Conservation (phyloP, 1,140 invertebrate species). For the Saxidomus purpurata region DNA sequence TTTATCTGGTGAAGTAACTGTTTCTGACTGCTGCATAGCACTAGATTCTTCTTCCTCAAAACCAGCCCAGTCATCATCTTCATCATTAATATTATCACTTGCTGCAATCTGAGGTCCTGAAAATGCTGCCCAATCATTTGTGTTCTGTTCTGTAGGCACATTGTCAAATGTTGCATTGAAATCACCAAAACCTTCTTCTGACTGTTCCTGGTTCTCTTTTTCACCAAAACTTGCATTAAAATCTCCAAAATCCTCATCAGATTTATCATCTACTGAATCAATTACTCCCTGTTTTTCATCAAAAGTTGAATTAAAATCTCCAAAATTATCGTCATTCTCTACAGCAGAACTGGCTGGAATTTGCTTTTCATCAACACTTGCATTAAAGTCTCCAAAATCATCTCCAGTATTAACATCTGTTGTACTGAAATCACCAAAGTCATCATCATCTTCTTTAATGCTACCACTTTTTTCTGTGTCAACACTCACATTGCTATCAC, state of each 20-base stretch:
- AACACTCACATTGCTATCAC: not conserved
- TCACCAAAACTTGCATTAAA: conserved; percentile 24
- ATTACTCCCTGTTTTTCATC: not conserved
- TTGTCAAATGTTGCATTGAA: conserved; percentile 49
- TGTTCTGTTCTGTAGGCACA: conserved; percentile 20
- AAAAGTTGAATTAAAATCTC: conserved; percentile 31
- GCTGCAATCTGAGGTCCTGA: conserved; percentile 35
- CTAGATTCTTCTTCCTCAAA: conserved; percentile 51
- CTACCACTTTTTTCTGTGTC: conserved; percentile 29
- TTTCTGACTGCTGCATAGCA: not conserved
- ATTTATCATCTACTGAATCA: not conserved
- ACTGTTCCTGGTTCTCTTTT: not conserved
- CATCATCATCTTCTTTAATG: conserved; percentile 53
- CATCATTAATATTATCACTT: conserved; percentile 21
- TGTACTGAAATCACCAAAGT: conserved; percentile 68
- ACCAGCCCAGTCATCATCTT: conserved; percentile 65
- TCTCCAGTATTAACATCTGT: not conserved
- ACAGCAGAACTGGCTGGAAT: not conserved
- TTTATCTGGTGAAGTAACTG: not conserved
- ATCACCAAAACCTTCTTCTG: conserved; percentile 64
- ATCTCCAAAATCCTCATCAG: conserved; percentile 24
- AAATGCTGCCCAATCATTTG: conserved; percentile 59
- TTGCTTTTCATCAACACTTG: not conserved
- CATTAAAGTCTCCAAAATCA: not conserved
- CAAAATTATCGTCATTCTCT: conserved; percentile 60